A percentile compares a stretch with the other conserved stretches of the same genome.
Conservation (phyloP, 1,140 invertebrate genomes). For the Scylla paramamosain region DNA sequence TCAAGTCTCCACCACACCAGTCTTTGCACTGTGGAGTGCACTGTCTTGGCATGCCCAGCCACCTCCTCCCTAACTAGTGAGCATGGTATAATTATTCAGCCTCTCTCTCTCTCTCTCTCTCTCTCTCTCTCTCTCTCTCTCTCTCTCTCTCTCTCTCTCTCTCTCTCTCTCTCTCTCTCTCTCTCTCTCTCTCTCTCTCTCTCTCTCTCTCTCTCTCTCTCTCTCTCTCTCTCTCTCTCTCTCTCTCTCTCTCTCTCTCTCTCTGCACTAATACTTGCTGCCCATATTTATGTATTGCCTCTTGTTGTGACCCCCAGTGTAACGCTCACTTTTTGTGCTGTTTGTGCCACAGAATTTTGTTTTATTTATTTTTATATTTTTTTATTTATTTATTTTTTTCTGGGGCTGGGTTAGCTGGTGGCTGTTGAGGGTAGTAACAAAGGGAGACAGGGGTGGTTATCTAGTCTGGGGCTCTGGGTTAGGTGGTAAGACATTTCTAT, state of each 20-base stretch:
- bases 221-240: neutral
- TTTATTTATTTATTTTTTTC: neutral
- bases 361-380: neutral
- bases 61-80: neutral
- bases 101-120: too few species aligned
- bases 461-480: conserved; percentile 19
- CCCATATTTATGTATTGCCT: neutral
- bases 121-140: too few species aligned
- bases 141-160: too few species aligned
- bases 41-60: neutral
- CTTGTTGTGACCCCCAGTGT: neutral
- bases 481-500: neutral
- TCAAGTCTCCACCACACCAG: neutral
- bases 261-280: neutral
- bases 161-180: too few species aligned
- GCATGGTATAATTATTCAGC: neutral
- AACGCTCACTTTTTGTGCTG: neutral
- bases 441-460: neutral
- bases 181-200: too few species aligned
- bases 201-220: too few species aligned
- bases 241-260: neutral
- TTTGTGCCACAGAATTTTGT: neutral
- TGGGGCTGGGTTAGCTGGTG: neutral
- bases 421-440: neutral
- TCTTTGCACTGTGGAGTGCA: neutral